Evolutionary conservation across 2,797 vertebrate genomes (phyloP), one percentile per base, ranked within the genome.

Genomic region (Xyrichtys novacula): DNA sequence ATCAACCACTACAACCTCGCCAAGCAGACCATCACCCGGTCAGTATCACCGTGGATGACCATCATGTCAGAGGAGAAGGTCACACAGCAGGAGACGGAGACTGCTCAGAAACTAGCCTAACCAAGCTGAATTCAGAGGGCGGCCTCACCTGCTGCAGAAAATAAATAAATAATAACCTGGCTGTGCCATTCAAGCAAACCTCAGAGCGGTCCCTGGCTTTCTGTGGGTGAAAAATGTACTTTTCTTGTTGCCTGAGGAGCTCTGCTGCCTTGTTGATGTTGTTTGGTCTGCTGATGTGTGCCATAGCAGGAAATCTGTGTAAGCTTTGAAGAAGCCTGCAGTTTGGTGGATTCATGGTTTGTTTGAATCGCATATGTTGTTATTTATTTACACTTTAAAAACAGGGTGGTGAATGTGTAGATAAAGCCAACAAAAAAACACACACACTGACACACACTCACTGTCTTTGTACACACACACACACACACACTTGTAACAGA

Each of bases 1-100:
- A 96, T 97, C 88, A 98, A 96, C 93, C 97, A 95, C 93, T 97
- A 98, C 95, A 96, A 97, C 80, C 93, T 98, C 85, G 96, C 96
- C 88, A 96, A 96, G 89, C 97, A 98, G 93, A 96, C 96, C 91
- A 95, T 96, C 93, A 95, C 96, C 0, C 95, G 96, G 80, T 96
- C 97, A 0, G 96, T 96, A 50, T 98, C 97, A 0, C 97, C 97
- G 0, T 98, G 97, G 97, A 95, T 97, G 95, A 96, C 96, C 1
- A 95, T 98, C 61, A 95, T 97, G 91, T 96, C 96, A 0, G 97
- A 98, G 81, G 97, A 98, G 90, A 97, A 97, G 90, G 91, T 98
- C 65, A 97, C 96, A 1, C 96, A 97, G 82, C 96, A 97, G 92
- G 96, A 98, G 93, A 98, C 95, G 0, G 96, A 98, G 87, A 96